Evolutionary conservation across 2,888 invertebrate genomes (phyloP), one percentile per base, ranked within the genome.

Genomic region (Troilus luridus): DNA sequence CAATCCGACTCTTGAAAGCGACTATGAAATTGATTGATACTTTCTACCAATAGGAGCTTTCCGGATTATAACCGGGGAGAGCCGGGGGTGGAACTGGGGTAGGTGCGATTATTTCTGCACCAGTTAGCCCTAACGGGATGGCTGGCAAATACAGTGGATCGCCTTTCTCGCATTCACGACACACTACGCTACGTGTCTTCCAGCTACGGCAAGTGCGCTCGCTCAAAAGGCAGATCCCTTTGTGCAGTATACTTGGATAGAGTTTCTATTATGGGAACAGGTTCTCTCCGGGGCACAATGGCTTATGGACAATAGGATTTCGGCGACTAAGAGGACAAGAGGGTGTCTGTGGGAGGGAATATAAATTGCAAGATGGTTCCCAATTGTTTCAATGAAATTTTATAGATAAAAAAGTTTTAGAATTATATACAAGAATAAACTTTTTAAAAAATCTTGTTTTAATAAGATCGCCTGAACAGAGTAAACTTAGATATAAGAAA

Each of bases 81-180:
- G 85, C 11, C 56, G 85, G 85, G 85, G 85, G 85, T 54, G 85
- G n/a, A 85, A 85, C 85, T 85, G 56, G 85, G 85, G 56, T 85
- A 85, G 85, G 12, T 56, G 27, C 85, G 85, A 85, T 85, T 85
- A 85, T 85, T 85, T 85, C 85, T 54, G 85, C 85, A 85, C 85
- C 56, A 85, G 85, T 85, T 85, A 21, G 54, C 56, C 11, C 85
- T 85, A 85, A 85, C 85, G 85, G 85, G 56, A 85, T 56, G 56
- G 56, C n/a, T 56, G 56, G 85, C 85, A 85, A 85, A 85, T 85
- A 85, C 85, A 85, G 56, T 56, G 85, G 85, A 54, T 85, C 85
- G 56, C 85, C 85, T n/a, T 58, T 85, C 85, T 85, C 85, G 72
- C 72, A 77, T 77, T 77, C 27, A 77, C 17, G 17, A 17, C 72